phyloP scores from a whole-genome alignment of 2,797 vertebrate genomes.

The Echeneis naucrates region DNA sequence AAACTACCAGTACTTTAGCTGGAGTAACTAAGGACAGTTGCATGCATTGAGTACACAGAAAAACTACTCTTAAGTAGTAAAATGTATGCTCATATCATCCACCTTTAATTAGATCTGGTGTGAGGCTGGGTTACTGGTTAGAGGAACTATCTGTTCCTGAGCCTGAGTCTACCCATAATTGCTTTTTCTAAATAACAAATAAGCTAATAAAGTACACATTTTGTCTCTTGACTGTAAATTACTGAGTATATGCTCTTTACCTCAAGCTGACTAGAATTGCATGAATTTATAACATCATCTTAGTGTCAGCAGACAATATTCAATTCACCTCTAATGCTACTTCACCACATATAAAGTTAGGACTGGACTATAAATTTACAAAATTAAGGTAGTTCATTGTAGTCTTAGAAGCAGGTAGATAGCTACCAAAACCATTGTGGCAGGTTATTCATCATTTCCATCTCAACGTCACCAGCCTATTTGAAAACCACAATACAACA shows the following conservation, averaged over 20 bases:
- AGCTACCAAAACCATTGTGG: neutral
- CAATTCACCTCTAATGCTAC: neutral
- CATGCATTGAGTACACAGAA: neutral
- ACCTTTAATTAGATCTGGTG: neutral
- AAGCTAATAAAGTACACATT: neutral
- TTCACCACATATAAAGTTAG: neutral
- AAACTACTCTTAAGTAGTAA: neutral
- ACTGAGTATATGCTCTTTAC: neutral
- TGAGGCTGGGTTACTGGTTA: neutral
- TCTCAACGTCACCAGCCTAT: neutral
- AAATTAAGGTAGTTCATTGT: constrained; percentile 1
- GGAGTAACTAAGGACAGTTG: neutral
- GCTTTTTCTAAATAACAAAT: too few species aligned
- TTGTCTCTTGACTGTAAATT: neutral
- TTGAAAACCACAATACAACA: neutral
- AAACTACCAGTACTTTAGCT: neutral
- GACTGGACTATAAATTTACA: constrained; percentile 2
- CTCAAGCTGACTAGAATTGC: too few species aligned
- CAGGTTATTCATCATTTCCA: too few species aligned
- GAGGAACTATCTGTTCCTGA: neutral
- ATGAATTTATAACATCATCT: too few species aligned
- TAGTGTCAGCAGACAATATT: too few species aligned
- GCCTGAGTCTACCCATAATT: too few species aligned
- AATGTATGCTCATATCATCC: neutral
- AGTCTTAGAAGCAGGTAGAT: constrained; percentile 23